These are phyloP conservation scores for Myoxocephalus aenaeus DNA, from an alignment of 2,797 vertebrate genomes.

Conservation along the genomic window DNA sequence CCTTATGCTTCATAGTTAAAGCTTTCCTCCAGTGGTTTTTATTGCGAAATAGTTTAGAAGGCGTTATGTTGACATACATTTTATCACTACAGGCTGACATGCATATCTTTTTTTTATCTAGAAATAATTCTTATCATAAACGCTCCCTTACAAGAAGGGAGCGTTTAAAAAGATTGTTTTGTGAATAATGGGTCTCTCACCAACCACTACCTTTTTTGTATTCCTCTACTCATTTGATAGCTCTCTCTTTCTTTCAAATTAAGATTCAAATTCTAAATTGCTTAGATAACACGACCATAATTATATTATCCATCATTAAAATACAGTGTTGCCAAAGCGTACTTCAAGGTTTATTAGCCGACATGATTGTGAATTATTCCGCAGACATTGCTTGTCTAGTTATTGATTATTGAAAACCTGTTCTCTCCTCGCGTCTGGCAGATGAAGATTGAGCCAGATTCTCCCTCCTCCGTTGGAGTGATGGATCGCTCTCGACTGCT, in stretches of 20 bases:
- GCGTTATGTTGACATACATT: background rate
- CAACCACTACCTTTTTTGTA: too few species aligned
- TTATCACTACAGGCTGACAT: too few species aligned
- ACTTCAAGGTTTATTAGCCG: background rate
- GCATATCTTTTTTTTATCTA: too few species aligned
- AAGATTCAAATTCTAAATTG: background rate
- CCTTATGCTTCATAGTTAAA: background rate
- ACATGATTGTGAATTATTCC: background rate
- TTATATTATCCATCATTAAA: background rate
- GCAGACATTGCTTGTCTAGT: background rate
- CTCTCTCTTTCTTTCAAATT: background rate
- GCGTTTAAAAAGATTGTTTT: background rate
- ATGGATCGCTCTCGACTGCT: conserved; percentile 97
- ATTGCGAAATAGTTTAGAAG: background rate
- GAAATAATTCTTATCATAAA: too few species aligned
- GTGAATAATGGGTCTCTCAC: background rate
- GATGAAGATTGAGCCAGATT: conserved; percentile 96
- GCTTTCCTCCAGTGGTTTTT: background rate
- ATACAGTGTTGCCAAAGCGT: background rate
- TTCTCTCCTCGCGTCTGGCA: conserved; percentile 58
- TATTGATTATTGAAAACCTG: background rate
- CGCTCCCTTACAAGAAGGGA: background rate
- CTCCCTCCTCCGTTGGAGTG: conserved; percentile 92
- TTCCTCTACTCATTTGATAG: too few species aligned
- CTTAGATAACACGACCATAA: background rate